These are phyloP conservation scores for Aythya baeri DNA, from an alignment of 2,113 vertebrate genomes.

Conservation along the genomic window DNA sequence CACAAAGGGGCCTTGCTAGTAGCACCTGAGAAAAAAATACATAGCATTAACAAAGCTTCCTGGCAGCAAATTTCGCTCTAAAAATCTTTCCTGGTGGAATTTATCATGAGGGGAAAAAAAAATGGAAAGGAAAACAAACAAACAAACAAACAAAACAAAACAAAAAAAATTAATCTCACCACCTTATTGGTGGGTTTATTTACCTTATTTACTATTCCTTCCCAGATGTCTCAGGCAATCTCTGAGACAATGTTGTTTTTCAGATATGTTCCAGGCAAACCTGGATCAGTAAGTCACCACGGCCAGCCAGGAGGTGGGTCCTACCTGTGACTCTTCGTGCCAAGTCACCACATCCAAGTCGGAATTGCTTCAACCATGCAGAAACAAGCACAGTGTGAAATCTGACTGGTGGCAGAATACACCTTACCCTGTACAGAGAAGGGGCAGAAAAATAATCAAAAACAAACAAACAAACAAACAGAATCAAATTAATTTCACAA, in stretches of 20 bases:
- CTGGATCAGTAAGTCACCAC: background rate
- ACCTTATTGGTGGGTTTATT: too few relatives aligned
- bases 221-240: background rate
- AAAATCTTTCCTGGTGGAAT: background rate
- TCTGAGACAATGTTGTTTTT: background rate
- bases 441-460: background rate
- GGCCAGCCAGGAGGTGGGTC: background rate
- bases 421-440: background rate
- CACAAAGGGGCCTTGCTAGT: background rate
- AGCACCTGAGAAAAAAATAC: background rate
- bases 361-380: fast-evolving
- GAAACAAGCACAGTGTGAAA: background rate
- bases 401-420: background rate
- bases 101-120: background rate
- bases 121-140: background rate
- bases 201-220: background rate
- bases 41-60: background rate
- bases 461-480: too few relatives aligned
- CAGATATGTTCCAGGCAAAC: background rate
- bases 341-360: background rate
- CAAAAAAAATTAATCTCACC: too few relatives aligned
- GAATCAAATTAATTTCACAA: background rate
- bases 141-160: too few relatives aligned
- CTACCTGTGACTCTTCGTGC: background rate
- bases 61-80: background rate